Base-by-base conservation (phyloP, 2,797 vertebrate genomes). In the Cichlasoma orientale region DNA sequence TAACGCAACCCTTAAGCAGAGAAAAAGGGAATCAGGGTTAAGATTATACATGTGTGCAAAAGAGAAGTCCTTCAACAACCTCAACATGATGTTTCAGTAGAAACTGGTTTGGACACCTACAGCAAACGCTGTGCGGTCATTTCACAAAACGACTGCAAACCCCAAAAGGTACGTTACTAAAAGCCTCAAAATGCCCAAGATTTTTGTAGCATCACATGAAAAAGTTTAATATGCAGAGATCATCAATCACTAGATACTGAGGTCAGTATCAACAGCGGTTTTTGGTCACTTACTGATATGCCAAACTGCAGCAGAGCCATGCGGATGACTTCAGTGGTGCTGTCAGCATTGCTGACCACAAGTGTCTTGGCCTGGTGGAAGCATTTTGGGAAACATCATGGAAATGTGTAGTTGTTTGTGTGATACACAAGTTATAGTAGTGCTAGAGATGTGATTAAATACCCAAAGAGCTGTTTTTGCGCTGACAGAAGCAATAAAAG, bases 251-350 rank as follows among this genome's bases (percentile, higher is more conserved):
- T 66, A 53, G 7, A 27, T 13, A 13, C 2, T 3, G 21, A 27
- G 57, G 12, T 10, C 8, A 61, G 52, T 3, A 14, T 74, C 33
- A 41, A 4, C 66, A 57, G 16, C 1, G 13, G 74, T 50, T 68
- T 73, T 2, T 2, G 36, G 44, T 59, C 59, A 84, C 97, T 97
- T 92, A 99, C 98, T 7, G 94, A 94, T 90, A 98, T 96, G 84
- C 97, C 96, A 90, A 99, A 96, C 93, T 97, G 96, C 89, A 96
- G 95, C 77, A 99, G 95, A 44, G 96, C 96, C 95, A 96, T 96
- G 85, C 86, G 95, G 93, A 97, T 97, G 33, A 98, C 96, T 75
- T 98, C 97, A 75, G 90, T 94, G 56, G 97, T 95, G 88, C 95
- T 97, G 93, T 98, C 97, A 19, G 89, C 93, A 92, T 98, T 97